These are phyloP conservation scores for Lichenostomus cassidix DNA, from an alignment of 2,113 vertebrate genomes.

Conservation along the genomic window DNA sequence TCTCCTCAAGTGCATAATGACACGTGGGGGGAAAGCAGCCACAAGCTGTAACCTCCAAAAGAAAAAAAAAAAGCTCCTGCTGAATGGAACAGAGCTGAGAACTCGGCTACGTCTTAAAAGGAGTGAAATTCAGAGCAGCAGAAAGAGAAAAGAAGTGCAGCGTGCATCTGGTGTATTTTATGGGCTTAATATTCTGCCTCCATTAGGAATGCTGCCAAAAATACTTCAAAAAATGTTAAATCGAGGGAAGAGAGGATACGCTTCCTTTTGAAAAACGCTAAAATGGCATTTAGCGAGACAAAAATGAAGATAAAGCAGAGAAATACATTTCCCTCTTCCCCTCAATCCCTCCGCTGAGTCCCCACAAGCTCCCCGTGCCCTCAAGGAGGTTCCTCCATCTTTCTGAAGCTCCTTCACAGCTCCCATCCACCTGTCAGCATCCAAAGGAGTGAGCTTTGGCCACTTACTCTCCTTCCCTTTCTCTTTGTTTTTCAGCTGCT, in stretches of 20 bases:
- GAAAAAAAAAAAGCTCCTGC: slow-evolving; percentile 23
- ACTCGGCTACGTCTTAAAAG: slow-evolving; percentile 22
- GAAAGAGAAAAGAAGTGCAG: not conserved
- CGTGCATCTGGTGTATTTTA: not conserved
- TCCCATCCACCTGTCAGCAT: not conserved
- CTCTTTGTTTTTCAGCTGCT: slow-evolving; percentile 96
- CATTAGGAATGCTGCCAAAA: slow-evolving; percentile 36
- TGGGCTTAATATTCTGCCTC: slow-evolving; percentile 9
- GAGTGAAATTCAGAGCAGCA: not conserved
- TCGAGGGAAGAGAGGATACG: not conserved
- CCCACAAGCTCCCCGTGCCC: not conserved
- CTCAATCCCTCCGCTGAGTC: not conserved
- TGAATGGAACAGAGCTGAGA: slow-evolving; percentile 36
- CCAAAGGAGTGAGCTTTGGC: not conserved
- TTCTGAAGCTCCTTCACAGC: not conserved
- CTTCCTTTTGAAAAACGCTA: not conserved
- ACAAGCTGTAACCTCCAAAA: slow-evolving; percentile 34
- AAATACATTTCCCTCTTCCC: not conserved
- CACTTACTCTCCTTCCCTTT: slow-evolving; percentile 95
- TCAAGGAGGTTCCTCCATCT: not conserved
- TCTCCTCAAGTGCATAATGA: slow-evolving; percentile 17
- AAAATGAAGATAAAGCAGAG: not conserved
- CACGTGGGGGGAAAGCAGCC: not conserved
- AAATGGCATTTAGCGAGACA: not conserved
- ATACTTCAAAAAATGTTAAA: slow-evolving; percentile 22